Evolutionary conservation across 2,888 invertebrate genomes (phyloP).

Genomic region (Oegoconia quadripuncta): DNA sequence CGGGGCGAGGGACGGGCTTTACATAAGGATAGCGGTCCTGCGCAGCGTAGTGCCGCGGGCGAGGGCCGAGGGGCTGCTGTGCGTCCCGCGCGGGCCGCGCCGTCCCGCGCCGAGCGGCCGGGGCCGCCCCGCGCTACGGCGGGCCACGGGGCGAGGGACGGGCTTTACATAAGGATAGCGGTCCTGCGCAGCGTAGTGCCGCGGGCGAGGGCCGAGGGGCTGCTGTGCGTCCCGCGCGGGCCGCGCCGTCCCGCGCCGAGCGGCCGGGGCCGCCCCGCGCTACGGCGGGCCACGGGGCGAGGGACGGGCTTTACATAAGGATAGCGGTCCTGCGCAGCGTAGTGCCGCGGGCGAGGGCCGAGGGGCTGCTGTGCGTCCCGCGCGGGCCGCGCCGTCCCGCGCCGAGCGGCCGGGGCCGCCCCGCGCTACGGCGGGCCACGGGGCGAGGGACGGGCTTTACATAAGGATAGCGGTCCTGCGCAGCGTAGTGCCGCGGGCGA

Average conservation of each 20-base stretch:
- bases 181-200: slow-evolving; percentile 86
- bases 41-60: slow-evolving; percentile 82
- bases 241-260: slow-evolving; percentile 54
- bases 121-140: slow-evolving; percentile 59
- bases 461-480: slow-evolving; percentile 90
- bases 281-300: slow-evolving; percentile 59
- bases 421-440: slow-evolving; percentile 67
- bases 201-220: slow-evolving; percentile 41
- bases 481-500: slow-evolving; percentile 81
- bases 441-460: too few relatives aligned
- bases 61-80: slow-evolving; percentile 60
- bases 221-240: slow-evolving; percentile 84
- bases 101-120: slow-evolving; percentile 41
- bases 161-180: slow-evolving; percentile 93
- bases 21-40: slow-evolving; percentile 92
- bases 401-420: slow-evolving; percentile 34
- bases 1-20: too few relatives aligned
- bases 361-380: slow-evolving; percentile 84
- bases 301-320: too few relatives aligned
- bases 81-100: slow-evolving; percentile 84
- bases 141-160: too few relatives aligned
- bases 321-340: slow-evolving; percentile 90
- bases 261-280: slow-evolving; percentile 47
- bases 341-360: slow-evolving; percentile 62
- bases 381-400: slow-evolving; percentile 60